phyloP scores from a whole-genome alignment of 2,797 vertebrate genomes.

The Scolopax bukidnonensis region DNA sequence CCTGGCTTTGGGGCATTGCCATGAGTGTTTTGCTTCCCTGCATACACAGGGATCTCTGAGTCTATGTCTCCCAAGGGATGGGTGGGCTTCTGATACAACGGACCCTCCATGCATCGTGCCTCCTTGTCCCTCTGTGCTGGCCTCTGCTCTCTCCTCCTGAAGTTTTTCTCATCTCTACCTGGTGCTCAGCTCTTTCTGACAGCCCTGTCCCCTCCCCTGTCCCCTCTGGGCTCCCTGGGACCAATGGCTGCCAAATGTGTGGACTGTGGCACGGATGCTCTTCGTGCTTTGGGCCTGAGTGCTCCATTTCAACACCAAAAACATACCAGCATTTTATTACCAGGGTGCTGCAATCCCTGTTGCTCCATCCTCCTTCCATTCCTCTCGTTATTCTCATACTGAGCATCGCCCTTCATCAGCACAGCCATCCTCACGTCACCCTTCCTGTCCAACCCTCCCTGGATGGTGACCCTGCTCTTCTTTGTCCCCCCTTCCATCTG shows the following conservation, averaged over 20 bases:
- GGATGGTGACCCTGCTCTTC: not conserved
- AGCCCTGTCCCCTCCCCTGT: not conserved
- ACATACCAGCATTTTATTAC: not conserved
- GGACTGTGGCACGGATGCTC: not conserved
- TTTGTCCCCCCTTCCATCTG: not conserved
- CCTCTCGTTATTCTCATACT: not conserved
- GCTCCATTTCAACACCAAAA: not conserved
- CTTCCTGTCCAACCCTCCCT: not conserved
- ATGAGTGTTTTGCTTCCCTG: not conserved
- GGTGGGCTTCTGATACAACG: fast-evolving
- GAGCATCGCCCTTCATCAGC: not conserved
- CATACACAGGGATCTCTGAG: not conserved
- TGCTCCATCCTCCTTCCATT: not conserved
- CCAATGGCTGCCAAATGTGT: not conserved
- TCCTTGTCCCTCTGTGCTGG: not conserved
- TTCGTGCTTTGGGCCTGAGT: not conserved
- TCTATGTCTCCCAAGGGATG: not conserved
- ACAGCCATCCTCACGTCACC: not conserved
- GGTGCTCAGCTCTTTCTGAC: not conserved
- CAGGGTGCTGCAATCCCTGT: not conserved
- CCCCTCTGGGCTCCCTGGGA: not conserved
- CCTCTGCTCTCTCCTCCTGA: not conserved
- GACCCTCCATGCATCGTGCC: not conserved
- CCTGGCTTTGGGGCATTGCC: not conserved
- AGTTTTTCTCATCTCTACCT: not conserved